These are phyloP conservation scores for Amiota mariae DNA, from an alignment of 2,888 invertebrate species.

Conservation along the genomic window DNA sequence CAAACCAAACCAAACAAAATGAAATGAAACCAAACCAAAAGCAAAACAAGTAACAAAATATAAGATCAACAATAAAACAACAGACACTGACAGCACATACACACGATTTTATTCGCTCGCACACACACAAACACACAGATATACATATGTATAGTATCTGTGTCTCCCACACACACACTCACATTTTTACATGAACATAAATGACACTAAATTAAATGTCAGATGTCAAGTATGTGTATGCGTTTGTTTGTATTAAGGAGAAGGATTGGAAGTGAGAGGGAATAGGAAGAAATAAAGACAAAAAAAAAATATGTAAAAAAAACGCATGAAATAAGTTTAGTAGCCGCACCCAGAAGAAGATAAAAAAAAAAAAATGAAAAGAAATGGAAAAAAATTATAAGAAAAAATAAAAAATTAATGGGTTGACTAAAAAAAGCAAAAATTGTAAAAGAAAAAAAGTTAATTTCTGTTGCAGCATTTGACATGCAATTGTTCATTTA, in stretches of 20 bases:
- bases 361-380: not conserved
- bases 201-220: slow-evolving; percentile 67
- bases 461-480: slow-evolving; percentile 17
- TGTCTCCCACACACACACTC: not conserved
- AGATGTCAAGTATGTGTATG: slow-evolving; percentile 57
- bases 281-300: not conserved
- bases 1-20: no score
- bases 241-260: slow-evolving; percentile 23
- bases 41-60: slow-evolving; percentile 34
- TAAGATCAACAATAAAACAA: slow-evolving; percentile 14
- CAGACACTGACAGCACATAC: slow-evolving; percentile 16
- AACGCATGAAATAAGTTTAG: not conserved
- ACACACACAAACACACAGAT: slow-evolving; percentile 47
- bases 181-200: not conserved
- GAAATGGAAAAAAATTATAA: not conserved
- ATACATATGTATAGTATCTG: no score
- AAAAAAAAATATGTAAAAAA: not conserved
- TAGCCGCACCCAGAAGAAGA: not conserved
- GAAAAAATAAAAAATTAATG: not conserved
- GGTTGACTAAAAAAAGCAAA: not conserved
- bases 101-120: slow-evolving; percentile 16
- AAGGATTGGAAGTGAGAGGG: no score
- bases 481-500: slow-evolving; percentile 20
- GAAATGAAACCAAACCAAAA: no score
- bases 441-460: not conserved